A percentile compares a stretch with the other conserved stretches of the same genome.
These are phyloP conservation scores for Hydriomena furcata DNA, from an alignment of 2,888 invertebrate genomes.

Conservation along the genomic window DNA sequence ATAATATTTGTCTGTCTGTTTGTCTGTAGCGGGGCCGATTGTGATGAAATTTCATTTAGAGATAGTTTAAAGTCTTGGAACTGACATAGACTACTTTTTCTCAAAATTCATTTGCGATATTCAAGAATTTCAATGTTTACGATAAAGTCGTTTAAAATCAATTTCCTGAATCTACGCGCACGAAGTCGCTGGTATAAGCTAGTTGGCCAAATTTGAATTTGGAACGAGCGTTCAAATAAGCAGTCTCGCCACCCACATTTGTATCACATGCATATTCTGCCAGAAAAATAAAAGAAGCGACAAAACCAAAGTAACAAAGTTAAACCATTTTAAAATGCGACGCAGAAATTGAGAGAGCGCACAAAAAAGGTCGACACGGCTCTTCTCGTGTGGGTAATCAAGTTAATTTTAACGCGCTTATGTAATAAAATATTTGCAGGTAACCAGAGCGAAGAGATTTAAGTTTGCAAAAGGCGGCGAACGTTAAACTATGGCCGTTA, in stretches of 20 bases:
- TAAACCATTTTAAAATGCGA: conserved; percentile 30
- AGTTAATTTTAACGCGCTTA: conserved; percentile 59
- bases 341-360: conserved; percentile 50
- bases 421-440: conserved; percentile 61
- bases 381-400: conserved; percentile 47
- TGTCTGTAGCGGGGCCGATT: no score
- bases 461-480: background rate
- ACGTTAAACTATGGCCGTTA: background rate
- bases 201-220: no score
- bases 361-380: conserved; percentile 47
- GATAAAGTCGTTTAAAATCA: no score
- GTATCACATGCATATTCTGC: background rate
- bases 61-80: no score
- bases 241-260: background rate
- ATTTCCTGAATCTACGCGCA: no score
- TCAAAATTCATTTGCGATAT: no score
- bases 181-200: no score
- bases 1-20: no score
- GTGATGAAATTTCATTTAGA: no score
- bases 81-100: no score
- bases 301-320: conserved; percentile 25
- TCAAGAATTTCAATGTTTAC: no score
- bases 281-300: conserved; percentile 2
- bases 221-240: background rate
- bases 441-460: conserved; percentile 32